Base-by-base conservation (phyloP, 2,888 invertebrate species). In the Agriopis leucophaearia region DNA sequence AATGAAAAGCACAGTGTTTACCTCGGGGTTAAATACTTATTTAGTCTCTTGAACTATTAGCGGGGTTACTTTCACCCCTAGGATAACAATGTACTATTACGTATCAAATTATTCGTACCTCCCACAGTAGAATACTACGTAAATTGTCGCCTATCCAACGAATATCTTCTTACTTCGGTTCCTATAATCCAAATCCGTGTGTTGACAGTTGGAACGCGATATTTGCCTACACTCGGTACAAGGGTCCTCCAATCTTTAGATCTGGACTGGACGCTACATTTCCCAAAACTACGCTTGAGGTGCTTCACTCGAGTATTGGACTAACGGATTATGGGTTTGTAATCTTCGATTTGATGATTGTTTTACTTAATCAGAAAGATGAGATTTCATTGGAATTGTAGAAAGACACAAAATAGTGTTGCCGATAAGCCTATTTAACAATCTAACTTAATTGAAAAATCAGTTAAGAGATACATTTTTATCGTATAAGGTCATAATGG, bases 231-330 rank as follows among this genome's bases (percentile, higher is more conserved):
- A 68, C 71, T 70, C 57, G 18, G 45, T 48, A 15, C 57, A 50
- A 75, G 73, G 35, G 70, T 73, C 64, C 73, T 71, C 70, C 57
- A 73, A 60, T 61, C 69, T 69, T 65, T 7, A 52, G 36, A 56
- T 59, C 55, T 86, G 68, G 64, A 50, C 59, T 59, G 64, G 45
- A 60, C 68, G 68, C 18, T 67, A 58, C 86, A 81, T 84, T 87
- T 89, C 86, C 82, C 75, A 83, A 84, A 81, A 88, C 85, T 85
- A 81, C 78, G 80, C 79, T 84, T 63, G 73, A 83, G 68, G 73
- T 76, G 78, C 56, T 73, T 84, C 85, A 76, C 71, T 70, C 61
- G 70, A 67, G 55, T 48, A 78, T 13, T 73, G 57, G 68, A 73
- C 69, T 69, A 66, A 62, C 66, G 69, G 58, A 73, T 69, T 69